Conservation (phyloP, 2,797 vertebrate genomes). For the Synaphobranchus kaupii region DNA sequence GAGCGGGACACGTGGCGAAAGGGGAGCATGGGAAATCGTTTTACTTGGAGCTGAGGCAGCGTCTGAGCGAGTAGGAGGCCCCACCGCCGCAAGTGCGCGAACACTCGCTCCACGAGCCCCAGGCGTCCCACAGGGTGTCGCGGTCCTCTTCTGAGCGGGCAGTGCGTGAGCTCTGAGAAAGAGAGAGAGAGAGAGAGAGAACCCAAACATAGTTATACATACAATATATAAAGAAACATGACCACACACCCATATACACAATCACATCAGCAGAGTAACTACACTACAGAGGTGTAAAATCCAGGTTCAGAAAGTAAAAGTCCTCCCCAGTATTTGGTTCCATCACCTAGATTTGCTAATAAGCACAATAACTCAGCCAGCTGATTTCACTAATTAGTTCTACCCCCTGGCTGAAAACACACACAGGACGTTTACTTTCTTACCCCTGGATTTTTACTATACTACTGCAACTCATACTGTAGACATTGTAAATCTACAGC, state of each 20-base stretch:
- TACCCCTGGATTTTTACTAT: no score
- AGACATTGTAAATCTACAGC: background rate
- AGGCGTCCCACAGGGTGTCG: conserved; percentile 92
- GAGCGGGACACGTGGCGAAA: background rate
- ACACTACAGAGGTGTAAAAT: background rate
- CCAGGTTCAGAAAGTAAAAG: no score
- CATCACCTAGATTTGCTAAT: no score
- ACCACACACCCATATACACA: background rate
- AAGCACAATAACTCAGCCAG: no score
- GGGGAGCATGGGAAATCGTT: conserved; percentile 32
- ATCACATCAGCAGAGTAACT: background rate
- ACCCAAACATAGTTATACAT: background rate
- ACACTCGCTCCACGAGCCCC: conserved; percentile 95
- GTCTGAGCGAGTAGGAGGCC: conserved; percentile 90
- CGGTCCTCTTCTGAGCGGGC: conserved; percentile 90
- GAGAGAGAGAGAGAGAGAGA: conserved; percentile 18
- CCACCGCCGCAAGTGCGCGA: conserved; percentile 94
- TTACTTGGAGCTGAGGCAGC: conserved; percentile 95
- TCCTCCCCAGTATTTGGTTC: no score
- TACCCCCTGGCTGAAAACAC: no score
- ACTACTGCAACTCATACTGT: background rate
- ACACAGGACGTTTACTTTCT: no score
- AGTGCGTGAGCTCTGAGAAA: conserved; percentile 84
- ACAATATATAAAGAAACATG: background rate
- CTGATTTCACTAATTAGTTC: no score